Conservation (phyloP, 2,888 invertebrate species). For the Monochamus alternatus region DNA sequence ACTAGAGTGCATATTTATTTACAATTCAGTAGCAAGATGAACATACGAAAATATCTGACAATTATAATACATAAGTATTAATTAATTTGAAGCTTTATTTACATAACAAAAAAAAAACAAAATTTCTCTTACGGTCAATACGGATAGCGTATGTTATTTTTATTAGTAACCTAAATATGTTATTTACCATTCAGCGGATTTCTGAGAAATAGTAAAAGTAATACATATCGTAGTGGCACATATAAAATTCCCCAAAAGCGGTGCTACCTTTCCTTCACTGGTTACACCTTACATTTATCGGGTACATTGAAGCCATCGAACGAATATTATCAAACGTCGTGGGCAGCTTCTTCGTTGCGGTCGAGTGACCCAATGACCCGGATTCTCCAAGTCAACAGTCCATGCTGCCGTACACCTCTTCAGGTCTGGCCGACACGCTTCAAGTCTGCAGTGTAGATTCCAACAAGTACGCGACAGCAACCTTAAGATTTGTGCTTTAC, state of each 20-base stretch:
- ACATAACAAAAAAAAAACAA: no score
- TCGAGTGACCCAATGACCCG: conserved; percentile 69
- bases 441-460: conserved; percentile 44
- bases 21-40: no score
- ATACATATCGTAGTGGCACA: background rate
- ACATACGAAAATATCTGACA: no score
- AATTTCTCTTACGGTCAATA: no score
- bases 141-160: no score
- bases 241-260: background rate
- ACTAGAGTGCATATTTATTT: no score
- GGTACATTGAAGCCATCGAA: background rate
- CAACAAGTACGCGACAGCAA: conserved; percentile 34
- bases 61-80: no score
- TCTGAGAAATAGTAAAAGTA: no score
- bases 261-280: background rate
- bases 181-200: no score
- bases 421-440: conserved; percentile 43
- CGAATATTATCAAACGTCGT: conserved; percentile 48
- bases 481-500: background rate
- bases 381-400: conserved; percentile 61
- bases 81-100: no score
- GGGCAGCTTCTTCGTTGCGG: conserved; percentile 67
- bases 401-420: conserved; percentile 44
- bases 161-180: no score
- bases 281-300: background rate